A percentile compares a stretch with the other conserved stretches of the same genome.
These are phyloP conservation scores for Apodemus agrarius DNA, from an alignment of 2,797 vertebrate species.

Conservation along the genomic window DNA sequence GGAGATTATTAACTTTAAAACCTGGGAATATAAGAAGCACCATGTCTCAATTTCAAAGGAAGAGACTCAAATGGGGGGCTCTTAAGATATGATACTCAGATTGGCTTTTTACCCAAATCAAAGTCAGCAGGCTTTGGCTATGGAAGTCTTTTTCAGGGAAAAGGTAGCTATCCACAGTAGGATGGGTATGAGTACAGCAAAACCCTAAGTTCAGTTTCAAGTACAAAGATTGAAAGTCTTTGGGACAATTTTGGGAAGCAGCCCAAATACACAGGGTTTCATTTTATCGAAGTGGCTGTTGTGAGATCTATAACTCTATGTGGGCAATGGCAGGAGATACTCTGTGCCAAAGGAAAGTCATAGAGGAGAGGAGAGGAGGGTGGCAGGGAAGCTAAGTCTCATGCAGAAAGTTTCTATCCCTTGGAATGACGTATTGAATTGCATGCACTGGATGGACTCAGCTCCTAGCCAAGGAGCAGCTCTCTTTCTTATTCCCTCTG, in stretches of 20 bases:
- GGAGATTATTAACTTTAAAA: slow-evolving; percentile 20
- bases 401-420: background rate
- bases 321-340: background rate
- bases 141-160: background rate
- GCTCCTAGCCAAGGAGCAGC: background rate
- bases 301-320: background rate
- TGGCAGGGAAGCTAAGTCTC: background rate
- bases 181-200: background rate
- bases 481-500: background rate
- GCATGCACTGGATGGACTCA: background rate
- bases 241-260: slow-evolving; percentile 3
- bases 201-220: background rate
- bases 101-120: background rate
- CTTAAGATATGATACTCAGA: slow-evolving; percentile 24
- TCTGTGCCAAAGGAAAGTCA: background rate
- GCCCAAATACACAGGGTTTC: background rate
- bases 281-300: slow-evolving; percentile 44
- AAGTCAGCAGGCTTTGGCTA: background rate
- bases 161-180: background rate
- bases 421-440: background rate
- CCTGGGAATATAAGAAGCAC: background rate
- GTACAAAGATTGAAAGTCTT: slow-evolving; percentile 21
- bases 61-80: background rate
- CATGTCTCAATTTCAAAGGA: slow-evolving; percentile 29
- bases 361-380: background rate